These are phyloP conservation scores for Acronicta psi DNA, from an alignment of 2,888 invertebrate genomes.

Conservation along the genomic window DNA sequence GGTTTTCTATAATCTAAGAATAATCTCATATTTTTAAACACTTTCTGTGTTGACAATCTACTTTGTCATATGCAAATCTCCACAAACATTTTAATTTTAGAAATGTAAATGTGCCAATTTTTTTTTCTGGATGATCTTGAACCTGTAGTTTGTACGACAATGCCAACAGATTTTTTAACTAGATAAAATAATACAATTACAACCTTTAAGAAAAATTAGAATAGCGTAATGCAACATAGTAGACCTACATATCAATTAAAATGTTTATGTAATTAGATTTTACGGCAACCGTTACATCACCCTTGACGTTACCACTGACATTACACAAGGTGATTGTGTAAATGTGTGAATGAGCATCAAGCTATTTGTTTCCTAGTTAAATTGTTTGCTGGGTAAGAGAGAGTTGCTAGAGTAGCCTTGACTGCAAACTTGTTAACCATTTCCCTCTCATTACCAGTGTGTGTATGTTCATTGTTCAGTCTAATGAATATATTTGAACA, in stretches of 20 bases:
- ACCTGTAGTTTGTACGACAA: background rate
- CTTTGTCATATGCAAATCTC: background rate
- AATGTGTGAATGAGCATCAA: conserved; percentile 44
- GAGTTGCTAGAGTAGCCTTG: conserved; percentile 32
- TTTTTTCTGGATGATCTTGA: conserved; percentile 1
- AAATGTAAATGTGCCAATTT: background rate
- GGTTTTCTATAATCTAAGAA: too few species aligned
- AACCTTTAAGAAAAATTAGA: too few species aligned
- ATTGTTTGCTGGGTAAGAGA: conserved; percentile 10
- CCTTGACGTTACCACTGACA: conserved; percentile 37
- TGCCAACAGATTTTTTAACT: background rate
- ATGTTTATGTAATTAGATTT: conserved; percentile 51
- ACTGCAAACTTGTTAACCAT: conserved; percentile 22
- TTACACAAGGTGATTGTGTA: conserved; percentile 57
- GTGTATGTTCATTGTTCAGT: background rate
- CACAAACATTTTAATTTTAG: background rate
- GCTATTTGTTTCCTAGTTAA: conserved; percentile 40
- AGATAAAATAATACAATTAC: too few species aligned
- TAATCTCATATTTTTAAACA: background rate
- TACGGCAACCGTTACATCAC: conserved; percentile 46
- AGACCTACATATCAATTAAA: conserved; percentile 28
- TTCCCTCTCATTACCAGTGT: background rate
- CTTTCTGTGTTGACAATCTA: background rate
- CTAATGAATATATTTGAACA: too few species aligned
- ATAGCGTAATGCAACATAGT: too few species aligned